Percentiles rank a stretch among this genome's conserved stretches.
Conservation (phyloP, 2,113 vertebrate species). For the Charina bottae region DNA sequence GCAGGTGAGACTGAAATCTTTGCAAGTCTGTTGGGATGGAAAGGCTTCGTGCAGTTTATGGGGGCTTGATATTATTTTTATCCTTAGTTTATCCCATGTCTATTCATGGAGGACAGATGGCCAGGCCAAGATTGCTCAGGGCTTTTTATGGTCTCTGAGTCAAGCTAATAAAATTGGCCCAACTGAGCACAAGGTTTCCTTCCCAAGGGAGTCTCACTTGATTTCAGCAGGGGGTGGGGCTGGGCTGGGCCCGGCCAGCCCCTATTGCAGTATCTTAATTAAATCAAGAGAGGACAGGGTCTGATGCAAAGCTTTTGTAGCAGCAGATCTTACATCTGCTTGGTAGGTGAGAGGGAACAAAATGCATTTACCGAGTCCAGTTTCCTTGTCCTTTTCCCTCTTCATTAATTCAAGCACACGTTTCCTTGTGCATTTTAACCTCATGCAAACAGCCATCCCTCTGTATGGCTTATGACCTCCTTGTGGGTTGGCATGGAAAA, state of each 20-base stretch:
- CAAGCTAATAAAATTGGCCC: background rate
- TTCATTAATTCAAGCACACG: background rate
- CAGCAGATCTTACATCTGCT: background rate
- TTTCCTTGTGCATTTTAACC: background rate
- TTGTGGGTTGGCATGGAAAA: background rate
- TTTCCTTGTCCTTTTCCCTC: background rate
- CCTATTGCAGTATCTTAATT: background rate
- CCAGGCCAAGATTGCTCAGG: background rate
- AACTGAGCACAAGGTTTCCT: background rate
- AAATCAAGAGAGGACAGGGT: background rate
- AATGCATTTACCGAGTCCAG: background rate
- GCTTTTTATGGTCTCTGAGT: background rate
- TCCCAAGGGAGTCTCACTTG: background rate
- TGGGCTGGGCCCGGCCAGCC: no score
- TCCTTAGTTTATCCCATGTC: background rate
- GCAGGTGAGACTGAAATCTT: background rate
- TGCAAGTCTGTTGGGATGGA: background rate
- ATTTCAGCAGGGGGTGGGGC: background rate
- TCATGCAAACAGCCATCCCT: background rate
- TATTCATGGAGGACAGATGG: background rate
- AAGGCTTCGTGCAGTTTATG: background rate
- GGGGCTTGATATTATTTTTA: background rate
- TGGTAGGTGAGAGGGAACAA: background rate
- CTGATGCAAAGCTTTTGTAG: background rate
- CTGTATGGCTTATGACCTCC: background rate